Percentiles rank a stretch among this genome's conserved stretches.
Conservation (phyloP, 1,140 invertebrate genomes). For the Lethrus apterus region DNA sequence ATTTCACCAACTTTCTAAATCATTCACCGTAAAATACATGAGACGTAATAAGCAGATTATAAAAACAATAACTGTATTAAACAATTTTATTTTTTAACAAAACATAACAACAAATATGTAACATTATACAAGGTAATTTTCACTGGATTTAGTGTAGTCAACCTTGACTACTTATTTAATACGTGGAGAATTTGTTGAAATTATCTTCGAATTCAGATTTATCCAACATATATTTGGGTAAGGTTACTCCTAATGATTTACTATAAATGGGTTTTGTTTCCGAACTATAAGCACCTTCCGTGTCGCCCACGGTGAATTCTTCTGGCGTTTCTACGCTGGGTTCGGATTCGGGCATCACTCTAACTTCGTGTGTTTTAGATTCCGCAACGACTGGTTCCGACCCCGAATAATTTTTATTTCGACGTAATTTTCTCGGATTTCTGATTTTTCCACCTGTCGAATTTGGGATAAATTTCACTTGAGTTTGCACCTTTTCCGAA, state of each 20-base stretch:
- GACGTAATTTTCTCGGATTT: conserved; percentile 8
- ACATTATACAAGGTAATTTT: too few species aligned
- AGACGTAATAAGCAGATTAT: too few species aligned
- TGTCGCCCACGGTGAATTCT: conserved; percentile 45
- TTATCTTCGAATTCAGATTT: conserved; percentile 57
- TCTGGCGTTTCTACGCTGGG: conserved; percentile 38
- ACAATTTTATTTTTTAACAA: too few species aligned
- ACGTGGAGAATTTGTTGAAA: too few species aligned
- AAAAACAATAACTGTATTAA: too few species aligned
- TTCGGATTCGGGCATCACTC: conserved; percentile 6
- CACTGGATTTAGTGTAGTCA: too few species aligned
- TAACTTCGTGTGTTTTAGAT: not conserved
- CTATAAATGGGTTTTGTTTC: conserved; percentile 59
- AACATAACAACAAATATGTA: too few species aligned
- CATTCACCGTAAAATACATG: too few species aligned
- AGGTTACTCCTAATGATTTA: conserved; percentile 50
- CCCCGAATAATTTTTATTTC: conserved; percentile 12
- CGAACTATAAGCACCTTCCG: conserved; percentile 49
- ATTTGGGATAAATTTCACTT: conserved; percentile 5
- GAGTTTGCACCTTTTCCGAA: conserved; percentile 11
- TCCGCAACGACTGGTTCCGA: conserved; percentile 6
- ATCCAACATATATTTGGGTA: conserved; percentile 60
- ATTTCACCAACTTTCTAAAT: too few species aligned
- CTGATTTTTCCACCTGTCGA: conserved; percentile 7
- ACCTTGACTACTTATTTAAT: too few species aligned